Conservation (phyloP, 2,797 vertebrate genomes). For the Eulemur albifrons region DNA sequence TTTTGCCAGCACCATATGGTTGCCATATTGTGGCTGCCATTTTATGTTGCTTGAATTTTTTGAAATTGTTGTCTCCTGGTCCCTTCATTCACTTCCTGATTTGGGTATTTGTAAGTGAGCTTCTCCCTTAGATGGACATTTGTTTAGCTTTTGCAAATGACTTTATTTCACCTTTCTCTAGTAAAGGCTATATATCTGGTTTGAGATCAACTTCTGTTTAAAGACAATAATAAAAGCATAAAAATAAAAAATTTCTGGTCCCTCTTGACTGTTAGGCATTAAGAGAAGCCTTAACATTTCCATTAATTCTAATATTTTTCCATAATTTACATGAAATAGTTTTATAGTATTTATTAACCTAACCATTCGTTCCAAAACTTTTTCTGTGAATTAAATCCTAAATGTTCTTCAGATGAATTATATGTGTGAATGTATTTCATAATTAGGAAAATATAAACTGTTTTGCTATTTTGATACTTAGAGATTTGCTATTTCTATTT, state of each 20-base stretch:
- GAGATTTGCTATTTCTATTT: conserved; percentile 32
- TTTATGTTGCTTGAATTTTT: conserved; percentile 41
- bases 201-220: conserved; percentile 10
- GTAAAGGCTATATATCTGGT: not conserved
- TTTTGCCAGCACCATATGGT: not conserved
- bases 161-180: not conserved
- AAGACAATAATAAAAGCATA: not conserved
- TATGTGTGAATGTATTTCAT: not conserved
- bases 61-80: conserved; percentile 12
- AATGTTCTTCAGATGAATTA: not conserved
- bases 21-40: conserved; percentile 36
- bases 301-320: conserved; percentile 13
- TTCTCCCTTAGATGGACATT: not conserved
- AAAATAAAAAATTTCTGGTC: not conserved
- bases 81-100: not conserved
- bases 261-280: not conserved
- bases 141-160: conserved; percentile 21
- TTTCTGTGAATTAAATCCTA: not conserved
- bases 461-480: conserved; percentile 33
- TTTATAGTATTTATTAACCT: not conserved
- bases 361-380: conserved; percentile 4
- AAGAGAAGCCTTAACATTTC: conserved; percentile 9
- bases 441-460: conserved; percentile 6
- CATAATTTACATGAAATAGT: not conserved
- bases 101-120: not conserved